Base-by-base conservation (phyloP, 1,140 invertebrate species). In the Saccostrea glomerata region DNA sequence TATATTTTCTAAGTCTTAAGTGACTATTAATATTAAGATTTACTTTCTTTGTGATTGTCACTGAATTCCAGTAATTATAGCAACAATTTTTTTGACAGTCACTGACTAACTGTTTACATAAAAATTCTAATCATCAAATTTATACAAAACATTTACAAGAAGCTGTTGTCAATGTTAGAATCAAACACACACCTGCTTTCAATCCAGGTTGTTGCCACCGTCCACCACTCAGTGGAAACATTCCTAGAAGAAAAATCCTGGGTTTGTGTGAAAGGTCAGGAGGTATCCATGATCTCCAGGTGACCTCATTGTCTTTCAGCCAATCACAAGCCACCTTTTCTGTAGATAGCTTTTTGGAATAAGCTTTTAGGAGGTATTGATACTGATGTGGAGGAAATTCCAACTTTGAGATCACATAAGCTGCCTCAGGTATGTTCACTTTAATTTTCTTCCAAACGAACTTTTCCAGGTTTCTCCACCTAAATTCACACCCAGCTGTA, bases 221-320 rank as follows among this genome's bases (percentile, higher is more conserved):
- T 0, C 94, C 93, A 12, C 96, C 96, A 40, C 93, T 95, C 63
- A 97, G 93, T 0, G 97, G 97, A 94, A 98, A 98, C 90, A 98
- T 97, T 3, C 97, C 97, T 70, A 97, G 97, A 84, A 98, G 96
- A 88, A 96, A 96, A 25, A 97, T 93, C 2, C 95, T 94, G 4
- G 92, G 95, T 91, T 96, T 96, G 66, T 96, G 95, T 7, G 95
- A 94, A 0, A 95, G 93, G 85, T 95, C 93, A 1, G 91, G 92
- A 0, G 96, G 96, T 84, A 96, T 94, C 97, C 97, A 97, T 11
- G 92, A 89, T 0, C 91, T 90, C 94, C 96, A 96, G 2, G 94
- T 94, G 23, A 94, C 88, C n/a, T 95, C 93, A 92, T 97, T 96
- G 2, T 95, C 90, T 15, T 91, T 94, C 70, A 98, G 92, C 97